These are phyloP conservation scores for Periphyllus acericola DNA, from an alignment of 2,888 invertebrate species.

Conservation along the genomic window DNA sequence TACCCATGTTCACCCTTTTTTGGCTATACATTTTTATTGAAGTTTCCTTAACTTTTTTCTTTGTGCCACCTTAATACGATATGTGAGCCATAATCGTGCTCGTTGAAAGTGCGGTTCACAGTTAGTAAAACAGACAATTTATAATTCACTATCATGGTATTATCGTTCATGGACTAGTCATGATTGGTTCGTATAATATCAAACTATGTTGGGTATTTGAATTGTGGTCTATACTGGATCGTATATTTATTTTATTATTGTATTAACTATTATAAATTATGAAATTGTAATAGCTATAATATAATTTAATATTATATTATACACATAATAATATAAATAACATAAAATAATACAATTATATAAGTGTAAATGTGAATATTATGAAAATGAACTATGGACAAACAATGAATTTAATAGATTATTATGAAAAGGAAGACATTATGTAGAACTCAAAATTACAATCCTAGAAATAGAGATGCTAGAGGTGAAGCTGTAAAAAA, in stretches of 20 bases:
- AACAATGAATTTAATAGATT: constrained; percentile 25
- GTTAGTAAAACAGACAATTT: constrained; percentile 24
- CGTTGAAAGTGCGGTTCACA: not conserved
- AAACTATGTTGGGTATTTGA: constrained; percentile 24
- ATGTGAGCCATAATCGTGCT: constrained; percentile 15
- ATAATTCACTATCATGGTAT: constrained; percentile 4
- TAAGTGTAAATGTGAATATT: constrained; percentile 16
- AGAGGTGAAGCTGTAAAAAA: constrained; percentile 47
- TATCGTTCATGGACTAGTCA: constrained; percentile 23
- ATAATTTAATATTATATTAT: not conserved
- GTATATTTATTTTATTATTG: not conserved
- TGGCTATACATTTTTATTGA: no score
- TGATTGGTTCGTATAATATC: constrained; percentile 26
- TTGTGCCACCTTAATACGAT: not conserved
- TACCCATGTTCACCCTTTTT: no score
- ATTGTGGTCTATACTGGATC: not conserved
- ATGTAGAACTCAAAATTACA: constrained; percentile 18
- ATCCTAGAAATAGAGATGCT: constrained; percentile 48
- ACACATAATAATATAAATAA: not conserved
- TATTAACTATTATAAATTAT: not conserved
- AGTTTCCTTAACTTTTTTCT: no score
- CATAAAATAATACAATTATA: not conserved
- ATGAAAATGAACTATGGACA: constrained; percentile 23
- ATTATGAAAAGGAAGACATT: constrained; percentile 33
- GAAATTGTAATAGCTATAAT: no score